Evolutionary conservation across 2,888 invertebrate species (phyloP).

Genomic region (Eulithis testata): DNA sequence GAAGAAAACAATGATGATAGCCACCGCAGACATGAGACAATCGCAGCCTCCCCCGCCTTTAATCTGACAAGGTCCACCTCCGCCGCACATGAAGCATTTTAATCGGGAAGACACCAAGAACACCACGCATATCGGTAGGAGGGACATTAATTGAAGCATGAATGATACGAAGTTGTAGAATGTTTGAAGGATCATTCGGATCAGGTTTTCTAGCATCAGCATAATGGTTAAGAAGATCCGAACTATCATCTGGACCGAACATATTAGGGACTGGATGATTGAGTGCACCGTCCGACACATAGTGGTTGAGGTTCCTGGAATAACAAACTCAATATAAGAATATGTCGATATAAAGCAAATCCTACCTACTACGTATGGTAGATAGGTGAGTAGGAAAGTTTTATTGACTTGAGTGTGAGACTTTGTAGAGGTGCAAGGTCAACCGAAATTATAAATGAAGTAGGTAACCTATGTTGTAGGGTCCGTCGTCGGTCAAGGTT

Average conservation of each 20-base stretch:
- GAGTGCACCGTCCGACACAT: conserved; percentile 74
- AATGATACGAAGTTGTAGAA: conserved; percentile 73
- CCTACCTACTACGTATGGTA: conserved; percentile 1
- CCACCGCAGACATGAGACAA: conserved; percentile 65
- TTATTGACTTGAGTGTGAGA: too few species aligned
- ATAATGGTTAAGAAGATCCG: conserved; percentile 72
- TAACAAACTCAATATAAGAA: not conserved
- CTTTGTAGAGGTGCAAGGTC: too few species aligned
- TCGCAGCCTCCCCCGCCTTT: conserved; percentile 68
- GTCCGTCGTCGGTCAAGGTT: too few species aligned
- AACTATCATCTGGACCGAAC: conserved; percentile 70
- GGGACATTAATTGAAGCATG: conserved; percentile 67
- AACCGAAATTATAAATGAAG: too few species aligned
- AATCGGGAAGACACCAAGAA: conserved; percentile 66
- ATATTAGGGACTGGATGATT: conserved; percentile 61
- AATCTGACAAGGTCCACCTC: conserved; percentile 67
- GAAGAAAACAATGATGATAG: conserved; percentile 63
- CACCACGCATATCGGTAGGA: conserved; percentile 70
- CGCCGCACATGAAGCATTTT: conserved; percentile 71
- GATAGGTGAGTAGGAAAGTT: too few species aligned
- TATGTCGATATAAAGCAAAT: not conserved
- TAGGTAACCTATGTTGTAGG: too few species aligned
- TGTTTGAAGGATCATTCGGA: conserved; percentile 71
- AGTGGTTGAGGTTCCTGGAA: conserved; percentile 50
- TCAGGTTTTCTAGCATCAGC: conserved; percentile 72